Percentiles rank a stretch among this genome's conserved stretches.
Conservation (phyloP, 2,888 invertebrate species). For the Megalurothrips usitatus region DNA sequence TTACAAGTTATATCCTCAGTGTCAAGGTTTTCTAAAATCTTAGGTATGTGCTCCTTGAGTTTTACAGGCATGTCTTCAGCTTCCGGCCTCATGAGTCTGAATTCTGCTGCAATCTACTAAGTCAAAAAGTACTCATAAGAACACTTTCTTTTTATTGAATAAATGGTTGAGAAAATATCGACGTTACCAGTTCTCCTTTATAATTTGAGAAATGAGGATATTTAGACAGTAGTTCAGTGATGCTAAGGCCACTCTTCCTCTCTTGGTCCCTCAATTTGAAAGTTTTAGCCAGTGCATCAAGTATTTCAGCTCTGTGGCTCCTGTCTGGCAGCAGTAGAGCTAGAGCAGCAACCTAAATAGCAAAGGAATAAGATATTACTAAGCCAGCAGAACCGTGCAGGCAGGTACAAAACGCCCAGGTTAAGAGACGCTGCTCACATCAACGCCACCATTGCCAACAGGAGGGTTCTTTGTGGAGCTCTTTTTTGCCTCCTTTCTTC, state of each 20-base stretch:
- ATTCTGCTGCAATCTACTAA: neutral
- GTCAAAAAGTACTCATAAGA: neutral
- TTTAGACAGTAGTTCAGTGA: neutral
- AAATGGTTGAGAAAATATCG: neutral
- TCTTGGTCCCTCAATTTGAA: neutral
- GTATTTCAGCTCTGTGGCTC: neutral
- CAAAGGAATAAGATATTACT: neutral
- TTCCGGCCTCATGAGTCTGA: neutral
- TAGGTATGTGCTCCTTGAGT: neutral
- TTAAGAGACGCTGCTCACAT: neutral
- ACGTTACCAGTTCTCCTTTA: neutral
- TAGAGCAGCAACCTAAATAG: neutral
- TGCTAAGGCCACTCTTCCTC: neutral
- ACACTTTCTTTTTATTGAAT: neutral
- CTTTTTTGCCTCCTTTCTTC: too few species aligned
- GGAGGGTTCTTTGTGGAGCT: neutral
- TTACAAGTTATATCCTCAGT: neutral
- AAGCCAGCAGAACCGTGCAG: too few species aligned
- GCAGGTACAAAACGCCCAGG: neutral
- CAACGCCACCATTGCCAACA: neutral
- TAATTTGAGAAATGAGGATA: neutral
- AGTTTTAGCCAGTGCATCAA: neutral
- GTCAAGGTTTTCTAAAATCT: neutral
- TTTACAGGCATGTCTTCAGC: neutral
- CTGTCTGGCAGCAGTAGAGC: neutral